phyloP scores from a whole-genome alignment of 2,113 vertebrate species.

The Eudorcas thomsonii region DNA sequence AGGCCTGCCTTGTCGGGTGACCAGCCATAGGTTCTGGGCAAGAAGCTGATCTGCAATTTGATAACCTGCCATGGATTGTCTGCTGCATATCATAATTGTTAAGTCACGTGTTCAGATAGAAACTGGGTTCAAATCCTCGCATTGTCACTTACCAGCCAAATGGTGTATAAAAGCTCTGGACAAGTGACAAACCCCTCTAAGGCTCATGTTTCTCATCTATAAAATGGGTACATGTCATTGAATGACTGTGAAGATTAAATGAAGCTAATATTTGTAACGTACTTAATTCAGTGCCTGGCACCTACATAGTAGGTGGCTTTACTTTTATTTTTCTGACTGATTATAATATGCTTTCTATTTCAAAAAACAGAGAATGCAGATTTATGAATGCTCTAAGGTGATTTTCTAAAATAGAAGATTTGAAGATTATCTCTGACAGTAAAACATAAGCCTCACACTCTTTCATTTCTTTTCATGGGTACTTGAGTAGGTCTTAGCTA shows the following conservation, averaged over 20 bases:
- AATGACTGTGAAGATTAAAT: neutral
- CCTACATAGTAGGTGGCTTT: neutral
- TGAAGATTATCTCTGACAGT: neutral
- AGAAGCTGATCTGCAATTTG: neutral
- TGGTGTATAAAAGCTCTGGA: neutral
- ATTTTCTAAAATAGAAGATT: neutral
- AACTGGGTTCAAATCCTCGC: neutral
- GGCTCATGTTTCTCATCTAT: neutral
- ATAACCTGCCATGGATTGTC: neutral
- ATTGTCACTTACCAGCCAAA: neutral
- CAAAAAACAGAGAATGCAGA: neutral
- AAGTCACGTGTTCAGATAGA: neutral
- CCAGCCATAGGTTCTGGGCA: neutral
- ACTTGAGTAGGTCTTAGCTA: neutral
- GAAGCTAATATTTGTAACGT: neutral
- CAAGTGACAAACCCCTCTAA: neutral
- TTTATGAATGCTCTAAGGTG: neutral
- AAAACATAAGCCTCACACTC: neutral
- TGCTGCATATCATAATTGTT: fast-evolving
- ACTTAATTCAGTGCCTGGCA: neutral
- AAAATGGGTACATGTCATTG: neutral
- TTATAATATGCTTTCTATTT: neutral
- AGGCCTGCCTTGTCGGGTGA: neutral
- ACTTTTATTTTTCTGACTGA: neutral
- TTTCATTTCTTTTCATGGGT: neutral